Conservation (phyloP, 2,797 vertebrate genomes). For the Eurystomus glaucurus region DNA sequence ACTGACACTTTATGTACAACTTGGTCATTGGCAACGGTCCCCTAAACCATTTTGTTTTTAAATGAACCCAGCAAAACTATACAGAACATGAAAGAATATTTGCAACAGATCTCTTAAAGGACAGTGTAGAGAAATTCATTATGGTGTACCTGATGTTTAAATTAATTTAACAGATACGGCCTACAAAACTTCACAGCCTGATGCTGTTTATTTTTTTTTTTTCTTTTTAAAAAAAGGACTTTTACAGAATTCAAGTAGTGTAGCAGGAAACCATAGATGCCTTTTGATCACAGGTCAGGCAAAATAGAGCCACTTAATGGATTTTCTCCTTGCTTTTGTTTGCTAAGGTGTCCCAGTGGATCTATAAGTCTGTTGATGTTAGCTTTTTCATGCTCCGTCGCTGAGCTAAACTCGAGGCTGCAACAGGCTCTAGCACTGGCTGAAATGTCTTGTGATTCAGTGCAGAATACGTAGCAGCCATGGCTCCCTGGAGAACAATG, state of each 20-base stretch:
- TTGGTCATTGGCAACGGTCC: slow-evolving; percentile 71
- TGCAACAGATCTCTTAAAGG: slow-evolving; percentile 75
- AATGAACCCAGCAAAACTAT: slow-evolving; percentile 76
- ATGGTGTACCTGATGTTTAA: slow-evolving; percentile 72
- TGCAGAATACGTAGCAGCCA: slow-evolving; percentile 94
- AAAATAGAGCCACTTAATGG: slow-evolving; percentile 70
- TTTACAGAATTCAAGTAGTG: slow-evolving; percentile 86
- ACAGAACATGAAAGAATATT: slow-evolving; percentile 76
- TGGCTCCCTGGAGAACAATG: slow-evolving; percentile 88
- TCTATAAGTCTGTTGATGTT: slow-evolving; percentile 96
- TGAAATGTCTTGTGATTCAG: slow-evolving; percentile 96
- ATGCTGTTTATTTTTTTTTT: no score
- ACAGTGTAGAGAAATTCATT: slow-evolving; percentile 74
- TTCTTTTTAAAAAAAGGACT: slow-evolving; percentile 67
- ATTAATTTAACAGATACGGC: slow-evolving; percentile 73
- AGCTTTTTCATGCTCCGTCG: slow-evolving; percentile 97
- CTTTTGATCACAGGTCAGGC: slow-evolving; percentile 77
- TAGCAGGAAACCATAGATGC: slow-evolving; percentile 79
- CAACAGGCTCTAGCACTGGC: slow-evolving; percentile 95
- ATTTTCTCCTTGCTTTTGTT: slow-evolving; percentile 72
- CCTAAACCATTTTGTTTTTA: slow-evolving; percentile 66
- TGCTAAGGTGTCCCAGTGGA: slow-evolving; percentile 69
- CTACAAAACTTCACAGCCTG: no score
- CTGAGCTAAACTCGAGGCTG: slow-evolving; percentile 96
- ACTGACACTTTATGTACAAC: slow-evolving; percentile 75